Conservation (phyloP, 2,113 vertebrate species). For the Alectura lathami region DNA sequence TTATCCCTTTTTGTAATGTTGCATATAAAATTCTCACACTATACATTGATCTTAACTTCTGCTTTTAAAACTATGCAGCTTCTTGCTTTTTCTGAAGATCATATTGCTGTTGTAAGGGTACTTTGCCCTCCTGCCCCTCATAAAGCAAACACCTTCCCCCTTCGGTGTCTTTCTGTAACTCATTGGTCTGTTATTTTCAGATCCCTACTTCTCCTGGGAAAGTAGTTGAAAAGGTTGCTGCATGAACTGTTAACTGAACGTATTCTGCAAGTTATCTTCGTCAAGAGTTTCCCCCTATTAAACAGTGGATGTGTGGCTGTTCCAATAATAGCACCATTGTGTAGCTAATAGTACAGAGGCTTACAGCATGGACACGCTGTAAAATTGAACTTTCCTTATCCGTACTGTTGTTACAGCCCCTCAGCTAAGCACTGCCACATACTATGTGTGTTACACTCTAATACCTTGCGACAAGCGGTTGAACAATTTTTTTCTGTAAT, state of each 20-base stretch:
- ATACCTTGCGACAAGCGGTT: background rate
- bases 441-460: background rate
- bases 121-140: background rate
- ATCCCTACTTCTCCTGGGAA: background rate
- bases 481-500: background rate
- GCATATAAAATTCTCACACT: background rate
- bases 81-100: background rate
- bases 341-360: background rate
- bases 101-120: background rate
- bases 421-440: background rate
- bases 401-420: background rate
- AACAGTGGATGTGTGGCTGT: background rate
- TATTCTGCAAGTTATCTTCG: conserved; percentile 13
- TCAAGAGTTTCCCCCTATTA: background rate
- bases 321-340: background rate
- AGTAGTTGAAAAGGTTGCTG: background rate
- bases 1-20: background rate
- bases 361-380: background rate
- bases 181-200: background rate
- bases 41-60: background rate
- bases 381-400: background rate
- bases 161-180: background rate
- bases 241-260: conserved; percentile 31
- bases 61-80: background rate
- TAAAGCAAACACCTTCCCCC: background rate